These are phyloP conservation scores for Ailuropoda melanoleuca DNA, from an alignment of 2,113 vertebrate species.

Conservation along the genomic window DNA sequence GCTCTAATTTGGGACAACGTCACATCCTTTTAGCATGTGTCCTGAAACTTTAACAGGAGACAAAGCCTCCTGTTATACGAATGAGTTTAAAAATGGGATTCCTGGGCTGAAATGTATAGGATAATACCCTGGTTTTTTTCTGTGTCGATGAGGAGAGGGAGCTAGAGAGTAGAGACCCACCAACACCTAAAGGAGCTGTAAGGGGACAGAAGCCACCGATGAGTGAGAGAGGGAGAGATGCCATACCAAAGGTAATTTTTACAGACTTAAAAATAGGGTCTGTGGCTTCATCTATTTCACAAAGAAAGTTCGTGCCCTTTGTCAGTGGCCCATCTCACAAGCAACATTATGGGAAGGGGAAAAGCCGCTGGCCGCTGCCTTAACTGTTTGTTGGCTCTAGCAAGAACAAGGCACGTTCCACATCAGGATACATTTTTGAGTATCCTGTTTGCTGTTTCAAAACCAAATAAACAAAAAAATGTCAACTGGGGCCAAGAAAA, in stretches of 20 bases:
- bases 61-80: neutral
- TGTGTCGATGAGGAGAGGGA: neutral
- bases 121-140: neutral
- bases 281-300: neutral
- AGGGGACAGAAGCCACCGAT: neutral
- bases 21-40: neutral
- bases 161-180: neutral
- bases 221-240: neutral
- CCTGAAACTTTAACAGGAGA: neutral
- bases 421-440: neutral
- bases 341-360: neutral
- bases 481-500: neutral
- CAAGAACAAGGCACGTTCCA: neutral
- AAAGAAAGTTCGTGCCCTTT: neutral
- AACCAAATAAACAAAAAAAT: neutral
- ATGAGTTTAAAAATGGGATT: neutral
- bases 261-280: neutral
- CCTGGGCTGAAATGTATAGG: neutral
- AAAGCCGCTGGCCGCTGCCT: neutral
- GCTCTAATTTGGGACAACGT: neutral
- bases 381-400: neutral
- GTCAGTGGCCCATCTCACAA: neutral
- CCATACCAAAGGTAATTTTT: neutral
- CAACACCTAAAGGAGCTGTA: neutral
- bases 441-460: conserved; percentile 34